Evolutionary conservation across 2,888 invertebrate species (phyloP).

Genomic region (Petrolisthes cinctipes): DNA sequence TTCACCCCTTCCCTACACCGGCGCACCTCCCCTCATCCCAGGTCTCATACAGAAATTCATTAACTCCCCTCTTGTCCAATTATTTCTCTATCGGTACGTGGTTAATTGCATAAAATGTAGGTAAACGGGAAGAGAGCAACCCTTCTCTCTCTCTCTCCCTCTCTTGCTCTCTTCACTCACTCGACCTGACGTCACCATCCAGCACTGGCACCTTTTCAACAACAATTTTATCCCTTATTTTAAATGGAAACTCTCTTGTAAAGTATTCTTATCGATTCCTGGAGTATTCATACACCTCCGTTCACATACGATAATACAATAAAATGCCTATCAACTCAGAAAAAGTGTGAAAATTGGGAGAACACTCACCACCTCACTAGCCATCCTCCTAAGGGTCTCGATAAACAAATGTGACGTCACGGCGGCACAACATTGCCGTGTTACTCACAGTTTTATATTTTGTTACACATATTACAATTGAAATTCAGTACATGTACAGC

Average conservation of each 20-base stretch:
- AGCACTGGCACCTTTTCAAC: constrained; percentile 57
- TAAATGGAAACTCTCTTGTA: constrained; percentile 51
- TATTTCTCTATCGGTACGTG: constrained; percentile 1
- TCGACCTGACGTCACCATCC: constrained; percentile 55
- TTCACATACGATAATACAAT: constrained; percentile 27
- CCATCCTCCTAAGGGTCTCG: constrained; percentile 56
- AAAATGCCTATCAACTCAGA: constrained; percentile 2
- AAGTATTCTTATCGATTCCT: constrained; percentile 34
- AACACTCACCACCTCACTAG: constrained; percentile 50
- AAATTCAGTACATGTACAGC: constrained; percentile 23
- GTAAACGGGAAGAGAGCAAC: constrained; percentile 49
- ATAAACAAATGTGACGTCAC: constrained; percentile 59
- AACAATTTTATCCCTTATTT: constrained; percentile 51
- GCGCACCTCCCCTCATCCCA: neutral
- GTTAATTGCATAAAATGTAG: constrained; percentile 29
- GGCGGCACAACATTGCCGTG: constrained; percentile 47
- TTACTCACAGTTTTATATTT: constrained; percentile 41
- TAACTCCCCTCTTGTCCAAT: neutral
- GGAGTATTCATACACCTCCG: constrained; percentile 20
- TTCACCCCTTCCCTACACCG: neutral
- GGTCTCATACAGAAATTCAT: neutral
- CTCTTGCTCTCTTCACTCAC: constrained; percentile 50
- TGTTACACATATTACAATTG: constrained; percentile 46
- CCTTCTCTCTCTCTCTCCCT: constrained; percentile 33
- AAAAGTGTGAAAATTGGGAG: constrained; percentile 8